Evolutionary conservation across 53 echinoderm and acorn worm species (phyloP).

Genomic region (Actinopyga echinites): DNA sequence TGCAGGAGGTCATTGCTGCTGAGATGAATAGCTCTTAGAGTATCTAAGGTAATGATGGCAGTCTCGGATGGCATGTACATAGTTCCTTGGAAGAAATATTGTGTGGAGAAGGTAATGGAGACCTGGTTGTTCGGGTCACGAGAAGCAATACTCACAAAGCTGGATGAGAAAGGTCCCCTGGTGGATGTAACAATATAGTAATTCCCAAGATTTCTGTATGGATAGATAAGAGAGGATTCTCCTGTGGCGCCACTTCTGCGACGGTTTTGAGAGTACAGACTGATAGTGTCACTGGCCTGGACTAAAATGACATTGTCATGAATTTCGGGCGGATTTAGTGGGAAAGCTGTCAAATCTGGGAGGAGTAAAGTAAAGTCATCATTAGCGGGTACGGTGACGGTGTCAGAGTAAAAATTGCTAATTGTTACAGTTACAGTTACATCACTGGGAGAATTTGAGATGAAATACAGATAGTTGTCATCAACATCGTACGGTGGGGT

Average conservation of each 20-base stretch:
- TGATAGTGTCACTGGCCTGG: background rate
- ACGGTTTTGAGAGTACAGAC: conserved; percentile 29
- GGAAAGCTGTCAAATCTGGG: background rate
- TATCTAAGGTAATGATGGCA: background rate
- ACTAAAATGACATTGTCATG: conserved; percentile 11
- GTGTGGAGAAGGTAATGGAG: conserved; percentile 6
- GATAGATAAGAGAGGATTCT: conserved; percentile 5
- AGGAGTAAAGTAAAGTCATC: background rate
- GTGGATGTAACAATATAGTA: conserved; percentile 10
- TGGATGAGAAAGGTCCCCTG: background rate
- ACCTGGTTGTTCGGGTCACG: background rate
- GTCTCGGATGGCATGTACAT: conserved; percentile 11
- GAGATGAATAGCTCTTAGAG: background rate
- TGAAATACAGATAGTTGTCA: conserved; percentile 30
- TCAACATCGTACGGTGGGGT: conserved; percentile 25
- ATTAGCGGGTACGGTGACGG: background rate
- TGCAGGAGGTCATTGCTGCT: background rate
- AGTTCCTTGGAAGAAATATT: background rate
- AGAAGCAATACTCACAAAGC: conserved; percentile 26
- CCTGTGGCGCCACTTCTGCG: background rate
- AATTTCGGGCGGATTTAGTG: background rate
- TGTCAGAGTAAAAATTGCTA: background rate
- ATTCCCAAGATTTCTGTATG: conserved; percentile 31
- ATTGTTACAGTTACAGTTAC: background rate
- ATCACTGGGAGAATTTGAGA: background rate